A percentile compares a stretch with the other conserved stretches of the same genome.
Conservation (phyloP, 2,113 vertebrate genomes). For the Cinclus mexicanus region DNA sequence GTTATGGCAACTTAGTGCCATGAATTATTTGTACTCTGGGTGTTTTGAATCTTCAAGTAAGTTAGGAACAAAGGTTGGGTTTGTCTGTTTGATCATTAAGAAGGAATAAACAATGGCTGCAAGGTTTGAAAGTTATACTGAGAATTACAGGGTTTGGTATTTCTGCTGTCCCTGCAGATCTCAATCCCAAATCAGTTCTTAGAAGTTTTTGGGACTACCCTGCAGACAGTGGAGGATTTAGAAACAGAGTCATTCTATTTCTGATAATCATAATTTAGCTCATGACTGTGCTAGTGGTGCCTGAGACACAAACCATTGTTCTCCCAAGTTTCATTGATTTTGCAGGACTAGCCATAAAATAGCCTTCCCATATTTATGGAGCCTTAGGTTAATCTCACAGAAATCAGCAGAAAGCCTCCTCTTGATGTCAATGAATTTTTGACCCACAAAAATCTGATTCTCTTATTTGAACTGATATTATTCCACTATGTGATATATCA, state of each 20-base stretch:
- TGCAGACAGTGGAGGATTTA: neutral
- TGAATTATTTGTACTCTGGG: neutral
- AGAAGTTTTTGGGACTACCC: neutral
- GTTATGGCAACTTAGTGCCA: neutral
- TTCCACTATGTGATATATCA: neutral
- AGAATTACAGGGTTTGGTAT: neutral
- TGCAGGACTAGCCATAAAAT: neutral
- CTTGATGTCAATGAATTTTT: neutral
- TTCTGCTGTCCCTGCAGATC: constrained; percentile 30
- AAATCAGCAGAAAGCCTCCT: neutral
- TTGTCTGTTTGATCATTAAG: neutral
- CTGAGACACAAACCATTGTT: neutral
- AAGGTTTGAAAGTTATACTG: neutral
- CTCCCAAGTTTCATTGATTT: neutral
- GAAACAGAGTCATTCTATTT: neutral
- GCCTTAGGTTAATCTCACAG: neutral
- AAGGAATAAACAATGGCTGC: neutral
- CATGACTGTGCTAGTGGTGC: neutral
- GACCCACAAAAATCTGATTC: neutral
- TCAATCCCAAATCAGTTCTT: neutral
- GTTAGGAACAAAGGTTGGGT: neutral
- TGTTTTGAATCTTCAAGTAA: neutral
- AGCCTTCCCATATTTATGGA: neutral
- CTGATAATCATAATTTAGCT: neutral
- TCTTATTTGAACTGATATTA: neutral